Conservation (phyloP, 2,888 invertebrate genomes). For the Lottia scabra region DNA sequence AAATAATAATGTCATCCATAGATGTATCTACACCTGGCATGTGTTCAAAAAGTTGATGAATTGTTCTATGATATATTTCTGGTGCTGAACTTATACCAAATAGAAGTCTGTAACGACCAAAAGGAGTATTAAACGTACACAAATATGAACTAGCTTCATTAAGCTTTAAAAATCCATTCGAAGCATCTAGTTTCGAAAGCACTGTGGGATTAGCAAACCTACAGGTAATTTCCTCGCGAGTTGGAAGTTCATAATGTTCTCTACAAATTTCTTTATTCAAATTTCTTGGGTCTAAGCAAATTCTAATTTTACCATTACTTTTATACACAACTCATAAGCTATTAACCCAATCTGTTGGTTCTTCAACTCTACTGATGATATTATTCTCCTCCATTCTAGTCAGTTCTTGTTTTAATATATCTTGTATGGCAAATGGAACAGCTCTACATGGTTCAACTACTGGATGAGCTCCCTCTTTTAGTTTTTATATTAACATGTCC, state of each 20-base stretch:
- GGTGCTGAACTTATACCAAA: constrained; percentile 19
- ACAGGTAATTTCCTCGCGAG: constrained; percentile 35
- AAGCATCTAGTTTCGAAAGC: constrained; percentile 36
- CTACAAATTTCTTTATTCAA: constrained; percentile 36
- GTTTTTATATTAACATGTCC: constrained; percentile 28
- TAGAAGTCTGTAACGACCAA: constrained; percentile 5
- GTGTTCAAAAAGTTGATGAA: constrained; percentile 11
- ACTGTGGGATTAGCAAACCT: constrained; percentile 27
- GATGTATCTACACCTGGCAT: constrained; percentile 14
- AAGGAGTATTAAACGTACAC: not conserved
- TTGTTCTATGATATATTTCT: constrained; percentile 13
- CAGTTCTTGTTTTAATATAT: constrained; percentile 35
- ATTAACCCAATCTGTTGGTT: constrained; percentile 44
- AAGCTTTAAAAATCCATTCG: constrained; percentile 31
- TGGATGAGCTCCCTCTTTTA: constrained; percentile 28
- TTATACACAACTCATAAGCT: constrained; percentile 31
- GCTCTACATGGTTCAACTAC: constrained; percentile 34
- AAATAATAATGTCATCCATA: constrained; percentile 18
- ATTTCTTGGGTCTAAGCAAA: constrained; percentile 40
- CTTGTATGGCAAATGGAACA: constrained; percentile 29
- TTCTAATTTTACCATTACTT: constrained; percentile 34
- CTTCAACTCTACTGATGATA: constrained; percentile 32
- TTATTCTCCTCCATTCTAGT: constrained; percentile 26
- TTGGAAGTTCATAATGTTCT: constrained; percentile 36
- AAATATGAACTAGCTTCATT: constrained; percentile 5